A percentile compares a stretch with the other conserved stretches of the same genome.
Conservation (phyloP, 2,113 vertebrate species). For the Notothenia coriiceps region DNA sequence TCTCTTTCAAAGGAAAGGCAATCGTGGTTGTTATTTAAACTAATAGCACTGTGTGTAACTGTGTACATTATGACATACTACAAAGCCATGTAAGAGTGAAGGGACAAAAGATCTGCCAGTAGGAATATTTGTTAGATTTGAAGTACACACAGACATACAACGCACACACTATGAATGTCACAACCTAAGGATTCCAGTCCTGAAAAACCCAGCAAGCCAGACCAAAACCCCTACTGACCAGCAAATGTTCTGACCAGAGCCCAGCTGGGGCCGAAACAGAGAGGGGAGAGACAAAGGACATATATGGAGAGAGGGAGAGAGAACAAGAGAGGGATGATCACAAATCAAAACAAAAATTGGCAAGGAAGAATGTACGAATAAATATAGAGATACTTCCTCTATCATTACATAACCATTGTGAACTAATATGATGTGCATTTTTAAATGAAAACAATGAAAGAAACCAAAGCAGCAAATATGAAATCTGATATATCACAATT, state of each 20-base stretch:
- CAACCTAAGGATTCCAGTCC: conserved; percentile 59
- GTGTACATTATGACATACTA: conserved; percentile 1
- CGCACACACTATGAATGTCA: conserved; percentile 58
- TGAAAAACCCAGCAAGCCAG: conserved; percentile 56
- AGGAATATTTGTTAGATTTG: not conserved
- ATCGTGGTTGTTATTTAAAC: conserved; percentile 17
- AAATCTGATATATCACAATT: not conserved
- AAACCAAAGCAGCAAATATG: not conserved
- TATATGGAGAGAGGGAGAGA: not conserved
- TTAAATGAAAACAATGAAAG: not conserved
- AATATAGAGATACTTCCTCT: not conserved
- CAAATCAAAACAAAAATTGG: not conserved
- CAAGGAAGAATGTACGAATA: not conserved
- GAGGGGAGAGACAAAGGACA: not conserved
- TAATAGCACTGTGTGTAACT: not conserved
- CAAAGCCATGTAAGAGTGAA: conserved; percentile 32
- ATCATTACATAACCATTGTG: not conserved
- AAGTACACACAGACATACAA: not conserved
- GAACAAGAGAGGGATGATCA: not conserved
- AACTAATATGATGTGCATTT: not conserved
- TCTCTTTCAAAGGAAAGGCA: not conserved
- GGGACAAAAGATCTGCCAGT: not conserved
- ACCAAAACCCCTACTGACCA: conserved; percentile 67
- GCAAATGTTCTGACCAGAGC: conserved; percentile 66
- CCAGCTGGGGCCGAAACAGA: conserved; percentile 45